phyloP scores from a whole-genome alignment of 2,113 vertebrate genomes.

The Desmodus rotundus region DNA sequence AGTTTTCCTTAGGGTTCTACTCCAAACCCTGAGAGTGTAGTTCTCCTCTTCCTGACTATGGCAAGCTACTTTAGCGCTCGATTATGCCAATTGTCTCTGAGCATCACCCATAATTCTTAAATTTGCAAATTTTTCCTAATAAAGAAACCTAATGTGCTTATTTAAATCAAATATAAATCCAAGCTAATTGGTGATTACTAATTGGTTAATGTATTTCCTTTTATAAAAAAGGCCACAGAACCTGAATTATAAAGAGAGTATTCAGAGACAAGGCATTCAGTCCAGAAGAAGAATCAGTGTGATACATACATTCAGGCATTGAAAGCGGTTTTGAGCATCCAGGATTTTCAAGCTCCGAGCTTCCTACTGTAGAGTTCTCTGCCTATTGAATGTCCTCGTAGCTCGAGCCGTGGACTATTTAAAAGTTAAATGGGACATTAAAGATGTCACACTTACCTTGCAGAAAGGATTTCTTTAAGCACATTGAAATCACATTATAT shows the following conservation, averaged over 20 bases:
- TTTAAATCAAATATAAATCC: conserved; percentile 20
- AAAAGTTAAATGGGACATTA: neutral
- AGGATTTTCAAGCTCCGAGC: neutral
- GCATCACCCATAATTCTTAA: neutral
- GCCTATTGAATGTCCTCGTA: neutral
- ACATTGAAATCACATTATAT: neutral
- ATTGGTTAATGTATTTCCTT: neutral
- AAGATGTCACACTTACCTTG: neutral
- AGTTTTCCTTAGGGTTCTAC: neutral
- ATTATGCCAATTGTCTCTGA: neutral
- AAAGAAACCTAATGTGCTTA: neutral
- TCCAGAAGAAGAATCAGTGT: neutral
- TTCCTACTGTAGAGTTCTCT: neutral
- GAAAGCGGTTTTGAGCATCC: neutral
- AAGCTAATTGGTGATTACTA: neutral
- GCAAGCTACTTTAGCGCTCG: neutral
- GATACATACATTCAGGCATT: neutral
- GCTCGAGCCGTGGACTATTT: neutral
- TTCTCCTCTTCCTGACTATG: neutral
- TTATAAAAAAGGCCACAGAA: neutral
- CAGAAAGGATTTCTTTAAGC: neutral
- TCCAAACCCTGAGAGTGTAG: neutral
- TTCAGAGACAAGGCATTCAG: neutral
- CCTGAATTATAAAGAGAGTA: neutral
- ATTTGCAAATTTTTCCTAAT: neutral